Conservation (phyloP, 2,113 vertebrate species). For the Apodemus sylvaticus region DNA sequence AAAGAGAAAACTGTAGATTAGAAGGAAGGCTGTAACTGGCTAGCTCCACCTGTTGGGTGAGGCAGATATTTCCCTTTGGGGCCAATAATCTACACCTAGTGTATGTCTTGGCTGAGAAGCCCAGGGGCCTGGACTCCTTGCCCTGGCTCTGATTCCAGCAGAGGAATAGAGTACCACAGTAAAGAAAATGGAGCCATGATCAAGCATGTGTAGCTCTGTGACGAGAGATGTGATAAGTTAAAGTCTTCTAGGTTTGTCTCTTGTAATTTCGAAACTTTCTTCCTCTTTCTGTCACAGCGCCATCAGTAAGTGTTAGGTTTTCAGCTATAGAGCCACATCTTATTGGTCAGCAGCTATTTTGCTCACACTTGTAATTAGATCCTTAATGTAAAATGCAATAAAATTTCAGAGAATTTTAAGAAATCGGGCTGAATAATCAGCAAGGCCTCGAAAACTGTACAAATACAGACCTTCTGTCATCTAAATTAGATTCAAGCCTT, state of each 20-base stretch:
- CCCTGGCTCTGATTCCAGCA: no score
- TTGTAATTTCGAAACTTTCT: background rate
- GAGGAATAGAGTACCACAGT: no score
- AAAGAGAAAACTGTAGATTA: background rate
- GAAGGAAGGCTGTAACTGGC: background rate
- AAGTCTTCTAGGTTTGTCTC: background rate
- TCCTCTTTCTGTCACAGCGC: background rate
- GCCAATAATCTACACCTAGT: no score
- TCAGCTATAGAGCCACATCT: background rate
- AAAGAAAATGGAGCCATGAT: no score
- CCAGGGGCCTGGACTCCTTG: no score
- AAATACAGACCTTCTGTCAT: background rate
- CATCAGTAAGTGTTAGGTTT: background rate
- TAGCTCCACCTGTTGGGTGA: rapidly evolving
- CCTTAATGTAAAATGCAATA: background rate
- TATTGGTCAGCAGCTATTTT: background rate
- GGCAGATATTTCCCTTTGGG: background rate
- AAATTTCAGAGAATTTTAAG: background rate
- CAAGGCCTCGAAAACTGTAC: background rate
- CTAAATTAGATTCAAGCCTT: constrained; percentile 13
- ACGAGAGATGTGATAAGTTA: background rate
- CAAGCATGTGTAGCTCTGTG: no score
- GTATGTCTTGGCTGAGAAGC: no score
- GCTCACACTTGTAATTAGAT: background rate
- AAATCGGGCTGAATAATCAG: background rate